These are phyloP conservation scores for Coremacera marginata DNA, from an alignment of 2,888 invertebrate genomes.

Conservation along the genomic window DNA sequence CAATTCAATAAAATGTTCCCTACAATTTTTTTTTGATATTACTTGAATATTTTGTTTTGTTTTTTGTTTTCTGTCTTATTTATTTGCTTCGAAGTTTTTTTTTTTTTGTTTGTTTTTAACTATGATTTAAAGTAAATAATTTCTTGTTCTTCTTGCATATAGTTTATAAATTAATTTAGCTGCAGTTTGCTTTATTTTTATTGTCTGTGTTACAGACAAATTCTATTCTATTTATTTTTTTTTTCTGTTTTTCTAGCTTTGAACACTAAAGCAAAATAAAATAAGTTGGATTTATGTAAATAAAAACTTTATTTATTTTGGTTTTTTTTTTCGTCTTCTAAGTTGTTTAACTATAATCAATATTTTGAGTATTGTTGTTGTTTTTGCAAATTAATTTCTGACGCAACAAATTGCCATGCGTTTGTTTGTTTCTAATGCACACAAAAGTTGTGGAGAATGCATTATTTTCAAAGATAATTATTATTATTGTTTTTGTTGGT, in stretches of 20 bases:
- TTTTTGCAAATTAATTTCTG: not conserved
- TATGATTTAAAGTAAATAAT: conserved; percentile 29
- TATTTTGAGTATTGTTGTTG: not conserved
- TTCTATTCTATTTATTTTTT: conserved; percentile 8
- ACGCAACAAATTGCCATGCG: not conserved
- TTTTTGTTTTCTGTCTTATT: conserved; percentile 43
- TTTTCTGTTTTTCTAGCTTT: not conserved
- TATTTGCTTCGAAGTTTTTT: conserved; percentile 30
- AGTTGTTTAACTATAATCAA: not conserved
- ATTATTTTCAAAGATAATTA: not conserved
- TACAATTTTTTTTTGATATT: conserved; percentile 50
- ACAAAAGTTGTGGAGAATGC: not conserved
- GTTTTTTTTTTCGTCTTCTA: not conserved
- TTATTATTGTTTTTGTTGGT: not conserved
- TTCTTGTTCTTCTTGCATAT: conserved; percentile 24
- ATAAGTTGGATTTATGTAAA: not conserved
- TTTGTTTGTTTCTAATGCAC: not conserved
- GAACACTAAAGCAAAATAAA: conserved; percentile 35
- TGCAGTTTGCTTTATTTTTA: not conserved
- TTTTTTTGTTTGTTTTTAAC: conserved; percentile 16
- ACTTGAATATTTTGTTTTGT: too few relatives aligned
- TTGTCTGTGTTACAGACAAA: not conserved
- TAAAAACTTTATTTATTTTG: not conserved
- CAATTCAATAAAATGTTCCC: conserved; percentile 60
- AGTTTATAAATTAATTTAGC: not conserved